Conservation (phyloP, 2,113 vertebrate genomes). For the Hiodon tergisus region DNA sequence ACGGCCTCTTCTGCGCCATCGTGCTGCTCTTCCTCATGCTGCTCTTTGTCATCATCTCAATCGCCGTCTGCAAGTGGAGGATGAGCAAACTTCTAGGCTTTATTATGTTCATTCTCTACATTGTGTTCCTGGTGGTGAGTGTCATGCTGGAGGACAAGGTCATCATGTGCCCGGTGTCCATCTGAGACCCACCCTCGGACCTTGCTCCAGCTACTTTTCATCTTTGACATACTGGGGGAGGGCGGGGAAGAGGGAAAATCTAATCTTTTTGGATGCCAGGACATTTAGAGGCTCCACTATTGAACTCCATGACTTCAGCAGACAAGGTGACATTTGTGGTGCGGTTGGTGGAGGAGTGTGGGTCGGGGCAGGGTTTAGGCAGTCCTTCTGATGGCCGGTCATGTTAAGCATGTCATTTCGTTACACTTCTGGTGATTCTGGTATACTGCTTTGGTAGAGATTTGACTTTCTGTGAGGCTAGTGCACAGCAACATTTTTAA, state of each 20-base stretch:
- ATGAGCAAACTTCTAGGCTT: conserved; percentile 93
- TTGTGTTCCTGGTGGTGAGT: conserved; percentile 88
- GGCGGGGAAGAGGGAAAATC: background rate
- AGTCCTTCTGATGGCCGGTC: conserved; percentile 11
- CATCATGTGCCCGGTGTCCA: conserved; percentile 77
- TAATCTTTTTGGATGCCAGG: background rate
- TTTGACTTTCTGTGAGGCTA: conserved; percentile 25
- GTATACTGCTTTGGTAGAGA: conserved; percentile 6
- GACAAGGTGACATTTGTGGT: conserved; percentile 9
- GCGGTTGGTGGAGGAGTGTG: background rate
- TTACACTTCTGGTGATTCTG: conserved; percentile 17
- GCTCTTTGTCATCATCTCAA: conserved; percentile 90
- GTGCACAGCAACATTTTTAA: conserved; percentile 14
- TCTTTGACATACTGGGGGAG: conserved; percentile 21
- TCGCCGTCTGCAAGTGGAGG: conserved; percentile 88
- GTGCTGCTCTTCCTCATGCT: conserved; percentile 97
- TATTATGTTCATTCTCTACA: conserved; percentile 90
- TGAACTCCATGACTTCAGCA: conserved; percentile 34
- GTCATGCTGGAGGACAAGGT: conserved; percentile 86
- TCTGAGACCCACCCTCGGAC: conserved; percentile 57
- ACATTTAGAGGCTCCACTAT: background rate
- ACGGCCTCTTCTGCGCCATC: conserved; percentile 91
- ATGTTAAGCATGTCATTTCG: conserved; percentile 48
- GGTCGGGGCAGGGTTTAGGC: conserved; percentile 24
- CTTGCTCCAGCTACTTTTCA: conserved; percentile 9